Base-by-base conservation (phyloP, 2,888 invertebrate species). In the Pemphredon lugubris region DNA sequence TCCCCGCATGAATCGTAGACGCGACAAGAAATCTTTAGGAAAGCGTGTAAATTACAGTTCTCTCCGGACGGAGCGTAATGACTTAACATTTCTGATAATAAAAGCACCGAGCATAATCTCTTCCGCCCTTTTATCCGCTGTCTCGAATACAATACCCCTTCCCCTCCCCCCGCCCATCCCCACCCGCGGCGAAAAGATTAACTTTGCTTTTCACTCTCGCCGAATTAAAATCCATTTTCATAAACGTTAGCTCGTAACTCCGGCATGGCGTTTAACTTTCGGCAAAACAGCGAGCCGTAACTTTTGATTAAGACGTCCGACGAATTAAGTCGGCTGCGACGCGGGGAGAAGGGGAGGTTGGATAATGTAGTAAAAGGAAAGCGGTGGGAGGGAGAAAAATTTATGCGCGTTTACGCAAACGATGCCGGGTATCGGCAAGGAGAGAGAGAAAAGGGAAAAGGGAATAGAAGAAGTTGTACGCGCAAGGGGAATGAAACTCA, bases 291-390 rank as follows among this genome's bases (percentile, higher is more conserved):
- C 47, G 67, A 54, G 65, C 63, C 69, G 75, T 80, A 77, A 79
- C 66, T 80, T 80, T 75, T 79, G 75, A 79, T 80, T 77, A 79
- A 77, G 77, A 68, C 75, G 64, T 23, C 64, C 50, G 59, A 68
- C 64, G 61, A 77, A 75, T 75, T 75, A 75, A 72, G 68, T 70
- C 73, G n/a, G n/a, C 18, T 42, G 18, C 64, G 14, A 47, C n/a
- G n/a, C 18, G 32, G 37, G 32, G 11, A 30, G 13, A 40, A 2
- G 30, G 23, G n/a, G 37, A 21, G 32, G 40, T 18, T 23, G 13
- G 53, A 55, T 18, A 20, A 44, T 32, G 26, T 32, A 32, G 21
- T 9, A 26, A 44, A 44, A 23, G 7, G 26, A 2, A n/a, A 7
- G 1, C 0, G 13, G 13, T 30, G 20, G 9, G 11, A 40, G 6